A percentile compares a stretch with the other conserved stretches of the same genome.
Conservation (phyloP, 2,113 vertebrate genomes). For the Siphamia tubifer region DNA sequence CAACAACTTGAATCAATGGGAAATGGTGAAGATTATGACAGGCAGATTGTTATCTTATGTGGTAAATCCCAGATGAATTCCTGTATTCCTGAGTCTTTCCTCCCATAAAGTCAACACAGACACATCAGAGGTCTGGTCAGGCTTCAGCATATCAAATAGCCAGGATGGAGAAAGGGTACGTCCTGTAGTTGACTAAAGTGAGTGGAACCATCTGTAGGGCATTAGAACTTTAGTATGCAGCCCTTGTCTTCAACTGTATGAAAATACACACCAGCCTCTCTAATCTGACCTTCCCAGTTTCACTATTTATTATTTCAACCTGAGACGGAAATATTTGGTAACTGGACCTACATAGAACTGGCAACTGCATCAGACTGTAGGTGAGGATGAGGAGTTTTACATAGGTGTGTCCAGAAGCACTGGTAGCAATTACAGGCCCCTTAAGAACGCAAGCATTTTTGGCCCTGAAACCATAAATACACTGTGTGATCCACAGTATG, state of each 20-base stretch:
- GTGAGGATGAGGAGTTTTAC: conserved; percentile 21
- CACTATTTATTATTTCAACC: conserved; percentile 77
- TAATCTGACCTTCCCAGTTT: conserved; percentile 55
- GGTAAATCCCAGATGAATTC: conserved; percentile 37
- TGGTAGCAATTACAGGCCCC: conserved; percentile 9
- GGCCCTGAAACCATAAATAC: neutral
- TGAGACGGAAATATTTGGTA: conserved; percentile 73
- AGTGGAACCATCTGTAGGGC: conserved; percentile 71
- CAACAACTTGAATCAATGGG: neutral
- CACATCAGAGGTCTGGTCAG: conserved; percentile 37
- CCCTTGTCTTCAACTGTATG: conserved; percentile 49
- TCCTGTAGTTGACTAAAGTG: conserved; percentile 38
- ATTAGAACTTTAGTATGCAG: conserved; percentile 59
- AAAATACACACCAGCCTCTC: conserved; percentile 66
- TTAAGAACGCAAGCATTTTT: neutral
- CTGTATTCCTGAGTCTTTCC: neutral
- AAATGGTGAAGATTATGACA: conserved; percentile 4
- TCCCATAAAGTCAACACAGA: conserved; percentile 10
- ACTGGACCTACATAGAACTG: conserved; percentile 53
- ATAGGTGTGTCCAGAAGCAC: conserved; percentile 12
- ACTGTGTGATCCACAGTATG: neutral
- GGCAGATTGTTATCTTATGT: conserved; percentile 26
- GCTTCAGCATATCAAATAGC: conserved; percentile 54
- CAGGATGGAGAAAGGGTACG: conserved; percentile 2
- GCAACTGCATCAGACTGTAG: conserved; percentile 26